A percentile compares a stretch with the other conserved stretches of the same genome.
phyloP scores from a whole-genome alignment of 2,113 vertebrate genomes.

The Corynorhinus townsendii region DNA sequence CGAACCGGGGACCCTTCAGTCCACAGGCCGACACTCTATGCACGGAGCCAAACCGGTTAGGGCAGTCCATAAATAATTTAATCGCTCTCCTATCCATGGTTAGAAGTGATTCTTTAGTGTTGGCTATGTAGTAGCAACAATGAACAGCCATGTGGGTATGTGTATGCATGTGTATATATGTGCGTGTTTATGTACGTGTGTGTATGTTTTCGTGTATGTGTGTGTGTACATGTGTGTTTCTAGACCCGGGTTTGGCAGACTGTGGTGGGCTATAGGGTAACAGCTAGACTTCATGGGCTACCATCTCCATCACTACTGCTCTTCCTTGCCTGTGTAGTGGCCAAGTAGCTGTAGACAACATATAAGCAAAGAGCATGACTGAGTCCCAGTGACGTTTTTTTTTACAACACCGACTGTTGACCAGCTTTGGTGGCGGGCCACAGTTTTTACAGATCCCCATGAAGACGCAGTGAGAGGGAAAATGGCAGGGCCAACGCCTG shows the following conservation, averaged over 20 bases:
- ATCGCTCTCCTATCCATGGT: background rate
- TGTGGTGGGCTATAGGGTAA: too few species aligned
- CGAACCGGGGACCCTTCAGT: too few species aligned
- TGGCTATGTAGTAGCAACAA: background rate
- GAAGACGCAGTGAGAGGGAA: background rate
- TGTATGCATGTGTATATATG: too few species aligned
- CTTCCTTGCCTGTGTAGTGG: background rate
- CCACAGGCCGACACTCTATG: too few species aligned
- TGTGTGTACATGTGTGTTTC: background rate
- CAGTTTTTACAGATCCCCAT: background rate
- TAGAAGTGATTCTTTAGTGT: background rate
- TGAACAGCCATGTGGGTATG: background rate
- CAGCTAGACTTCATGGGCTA: background rate
- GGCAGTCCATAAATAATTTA: background rate
- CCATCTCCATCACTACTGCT: too few species aligned
- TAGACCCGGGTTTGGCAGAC: background rate
- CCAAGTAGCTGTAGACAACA: too few species aligned
- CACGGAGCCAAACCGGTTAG: too few species aligned
- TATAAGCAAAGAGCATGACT: too few species aligned
- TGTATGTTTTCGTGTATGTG: too few species aligned
- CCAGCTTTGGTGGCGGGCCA: background rate
- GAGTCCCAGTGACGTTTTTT: background rate
- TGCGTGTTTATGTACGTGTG: too few species aligned
- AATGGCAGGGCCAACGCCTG: background rate
- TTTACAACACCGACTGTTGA: background rate